Conservation (phyloP, 2,888 invertebrate genomes). For the Drosophila atroscutellata region DNA sequence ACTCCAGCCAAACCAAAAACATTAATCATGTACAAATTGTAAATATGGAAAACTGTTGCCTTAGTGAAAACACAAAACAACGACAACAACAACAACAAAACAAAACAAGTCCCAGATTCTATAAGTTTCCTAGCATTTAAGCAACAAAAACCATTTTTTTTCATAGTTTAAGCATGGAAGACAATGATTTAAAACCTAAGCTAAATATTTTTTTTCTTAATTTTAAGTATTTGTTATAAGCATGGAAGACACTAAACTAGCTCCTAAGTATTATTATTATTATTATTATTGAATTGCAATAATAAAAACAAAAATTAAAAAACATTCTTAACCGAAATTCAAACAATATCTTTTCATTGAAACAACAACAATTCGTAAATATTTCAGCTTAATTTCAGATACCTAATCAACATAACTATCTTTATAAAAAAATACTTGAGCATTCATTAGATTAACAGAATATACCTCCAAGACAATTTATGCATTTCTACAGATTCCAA, state of each 20-base stretch:
- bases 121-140: slow-evolving; percentile 39
- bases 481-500: background rate
- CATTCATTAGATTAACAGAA: background rate
- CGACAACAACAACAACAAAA: slow-evolving; percentile 36
- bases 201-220: slow-evolving; percentile 58
- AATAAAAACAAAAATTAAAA: slow-evolving; percentile 54
- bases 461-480: background rate
- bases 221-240: slow-evolving; percentile 73
- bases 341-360: slow-evolving; percentile 37
- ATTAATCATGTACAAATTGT: slow-evolving; percentile 63
- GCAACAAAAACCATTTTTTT: slow-evolving; percentile 38
- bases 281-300: slow-evolving; percentile 64
- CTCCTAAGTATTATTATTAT: slow-evolving; percentile 40
- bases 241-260: slow-evolving; percentile 84
- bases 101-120: slow-evolving; percentile 64
- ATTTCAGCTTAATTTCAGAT: slow-evolving; percentile 25
- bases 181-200: slow-evolving; percentile 83
- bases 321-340: slow-evolving; percentile 45
- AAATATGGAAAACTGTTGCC: slow-evolving; percentile 72
- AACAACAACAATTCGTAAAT: background rate
- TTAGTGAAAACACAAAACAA: slow-evolving; percentile 65
- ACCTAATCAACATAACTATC: background rate
- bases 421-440: background rate
- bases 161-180: slow-evolving; percentile 79
- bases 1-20: slow-evolving; percentile 27